These are phyloP conservation scores for Pinna nobilis DNA, from an alignment of 1,140 invertebrate species.

Conservation along the genomic window DNA sequence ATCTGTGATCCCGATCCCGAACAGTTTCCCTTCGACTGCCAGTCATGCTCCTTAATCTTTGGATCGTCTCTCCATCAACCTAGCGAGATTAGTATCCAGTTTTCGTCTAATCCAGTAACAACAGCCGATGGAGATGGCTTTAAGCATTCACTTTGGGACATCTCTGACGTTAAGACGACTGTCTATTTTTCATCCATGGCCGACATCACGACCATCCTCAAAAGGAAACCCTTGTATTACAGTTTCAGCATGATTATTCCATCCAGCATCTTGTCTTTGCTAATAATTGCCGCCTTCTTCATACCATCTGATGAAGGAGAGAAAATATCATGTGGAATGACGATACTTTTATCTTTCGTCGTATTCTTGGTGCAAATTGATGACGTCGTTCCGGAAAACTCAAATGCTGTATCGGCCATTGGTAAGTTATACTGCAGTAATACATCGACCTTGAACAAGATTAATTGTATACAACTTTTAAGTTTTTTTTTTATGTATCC, in stretches of 20 bases:
- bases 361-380: constrained; percentile 77
- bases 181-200: background rate
- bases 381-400: constrained; percentile 76
- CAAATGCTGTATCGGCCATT: constrained; percentile 69
- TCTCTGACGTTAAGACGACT: background rate
- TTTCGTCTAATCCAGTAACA: background rate
- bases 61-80: background rate
- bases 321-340: constrained; percentile 67
- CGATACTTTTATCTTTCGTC: constrained; percentile 76
- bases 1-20: constrained; percentile 18
- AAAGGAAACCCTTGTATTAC: constrained; percentile 53
- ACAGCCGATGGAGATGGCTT: background rate
- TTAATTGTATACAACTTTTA: too few species aligned
- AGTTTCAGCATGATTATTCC: constrained; percentile 55
- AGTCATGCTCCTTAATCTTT: constrained; percentile 9
- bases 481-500: too few species aligned
- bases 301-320: constrained; percentile 59
- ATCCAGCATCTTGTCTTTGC: constrained; percentile 50
- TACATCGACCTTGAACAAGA: too few species aligned
- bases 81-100: background rate
- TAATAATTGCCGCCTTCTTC: constrained; percentile 52
- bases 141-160: constrained; percentile 14
- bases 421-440: too few species aligned
- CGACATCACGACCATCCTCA: constrained; percentile 27
- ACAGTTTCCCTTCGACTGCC: constrained; percentile 33